Evolutionary conservation across 2,113 vertebrate species (phyloP), one percentile per base, ranked within the genome.

Genomic region (Plectropomus leopardus): DNA sequence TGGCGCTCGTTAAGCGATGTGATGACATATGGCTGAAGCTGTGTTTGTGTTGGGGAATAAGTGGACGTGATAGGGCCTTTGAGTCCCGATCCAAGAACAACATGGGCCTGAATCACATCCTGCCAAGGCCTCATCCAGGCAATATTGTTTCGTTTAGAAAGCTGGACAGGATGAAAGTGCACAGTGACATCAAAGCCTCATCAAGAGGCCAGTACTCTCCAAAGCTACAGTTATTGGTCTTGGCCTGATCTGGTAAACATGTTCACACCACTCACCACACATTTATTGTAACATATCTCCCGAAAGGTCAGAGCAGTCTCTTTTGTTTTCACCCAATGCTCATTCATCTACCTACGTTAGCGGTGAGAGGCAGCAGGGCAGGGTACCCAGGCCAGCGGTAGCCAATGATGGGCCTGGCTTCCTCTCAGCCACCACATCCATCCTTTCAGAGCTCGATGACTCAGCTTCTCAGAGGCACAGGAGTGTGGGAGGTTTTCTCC

Each of bases 401-500:
- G 83, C 80, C 86, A 86, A 79, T 79, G 75, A 83, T 7, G 32
- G 48, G 54, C 67, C 74, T 11, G 0, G 74, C 74, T 68, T 81
- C 80, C 85, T 74, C 71, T 57, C 72, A 84, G 83, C 76, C 81
- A 83, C 73, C 79, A 83, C 88, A 87, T 92, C 87, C 61, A 75
- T 85, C 81, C 74, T 83, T 86, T 88, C 86, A 78, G 80, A 85
- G 86, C 85, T 64, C 42, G 73, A 84, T 93, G 93, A 94, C 88
- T 94, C 90, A 93, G 91, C 88, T 81, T 84, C 87, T 90, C 82
- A 88, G 82, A 83, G 77, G 82, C 84, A 76, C 67, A 60, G 83
- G 72, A 83, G 83, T 89, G 91, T 91, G 85, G 92, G 91, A 90
- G 89, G 74, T 80, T 83, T 91, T 89, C 81, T 90, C 89, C 76